These are phyloP conservation scores for Lucilia cuprina DNA, from an alignment of 1,140 invertebrate species.

Conservation along the genomic window DNA sequence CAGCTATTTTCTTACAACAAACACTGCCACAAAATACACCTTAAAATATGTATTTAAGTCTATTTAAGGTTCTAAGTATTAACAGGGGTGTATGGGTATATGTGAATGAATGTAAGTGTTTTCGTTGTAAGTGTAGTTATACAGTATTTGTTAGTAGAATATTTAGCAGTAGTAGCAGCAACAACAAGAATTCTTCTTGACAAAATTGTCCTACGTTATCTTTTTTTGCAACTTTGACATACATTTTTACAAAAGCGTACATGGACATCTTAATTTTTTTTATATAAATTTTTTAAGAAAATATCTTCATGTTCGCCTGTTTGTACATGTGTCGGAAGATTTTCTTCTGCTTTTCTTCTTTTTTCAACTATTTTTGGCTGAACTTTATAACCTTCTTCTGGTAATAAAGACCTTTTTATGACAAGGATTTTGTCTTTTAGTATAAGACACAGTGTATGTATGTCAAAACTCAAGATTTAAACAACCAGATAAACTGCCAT, in stretches of 20 bases:
- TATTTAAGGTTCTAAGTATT: not conserved
- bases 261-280: too few relatives aligned
- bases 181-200: not conserved
- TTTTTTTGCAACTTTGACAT: too few relatives aligned
- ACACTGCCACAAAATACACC: not conserved
- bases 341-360: not conserved
- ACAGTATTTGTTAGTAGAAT: not conserved
- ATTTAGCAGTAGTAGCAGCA: not conserved
- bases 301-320: too few relatives aligned
- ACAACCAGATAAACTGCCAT: not conserved
- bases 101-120: constrained; percentile 17
- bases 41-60: constrained; percentile 8
- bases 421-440: not conserved
- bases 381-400: not conserved
- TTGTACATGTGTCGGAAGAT: too few relatives aligned
- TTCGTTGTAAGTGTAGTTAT: too few relatives aligned
- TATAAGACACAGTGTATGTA: not conserved
- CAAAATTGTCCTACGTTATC: not conserved
- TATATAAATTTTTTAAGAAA: too few relatives aligned
- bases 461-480: not conserved
- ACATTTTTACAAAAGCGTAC: too few relatives aligned
- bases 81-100: not conserved
- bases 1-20: constrained; percentile 17
- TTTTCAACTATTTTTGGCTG: not conserved
- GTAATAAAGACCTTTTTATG: constrained; percentile 5